A percentile compares a stretch with the other conserved stretches of the same genome.
phyloP scores from a whole-genome alignment of 2,888 invertebrate species.

The Hipparchia sbordonii region DNA sequence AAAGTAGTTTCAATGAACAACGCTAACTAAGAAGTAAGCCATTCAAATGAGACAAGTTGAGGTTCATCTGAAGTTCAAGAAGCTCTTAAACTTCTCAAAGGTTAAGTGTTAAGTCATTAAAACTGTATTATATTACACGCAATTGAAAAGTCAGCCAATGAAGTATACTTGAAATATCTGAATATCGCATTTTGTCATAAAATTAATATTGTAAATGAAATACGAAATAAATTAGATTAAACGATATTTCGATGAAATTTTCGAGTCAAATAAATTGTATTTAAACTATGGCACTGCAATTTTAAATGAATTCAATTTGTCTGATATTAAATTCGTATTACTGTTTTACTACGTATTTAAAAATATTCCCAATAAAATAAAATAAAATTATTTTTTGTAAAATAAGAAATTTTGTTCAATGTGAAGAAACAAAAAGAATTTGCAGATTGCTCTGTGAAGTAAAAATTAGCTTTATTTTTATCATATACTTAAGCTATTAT shows the following conservation, averaged over 20 bases:
- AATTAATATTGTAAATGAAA: background rate
- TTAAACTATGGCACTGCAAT: background rate
- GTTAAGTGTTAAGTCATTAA: slow-evolving; percentile 3
- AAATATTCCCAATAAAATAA: too few relatives aligned
- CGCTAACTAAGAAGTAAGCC: background rate
- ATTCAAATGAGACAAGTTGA: background rate
- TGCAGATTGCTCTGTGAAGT: too few relatives aligned
- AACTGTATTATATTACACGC: background rate
- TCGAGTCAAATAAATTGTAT: background rate
- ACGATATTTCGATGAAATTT: background rate
- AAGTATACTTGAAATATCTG: background rate
- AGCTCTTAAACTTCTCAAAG: slow-evolving; percentile 1
- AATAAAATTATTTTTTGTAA: too few relatives aligned
- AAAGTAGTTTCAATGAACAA: background rate
- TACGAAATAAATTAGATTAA: background rate
- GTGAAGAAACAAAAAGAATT: too few relatives aligned
- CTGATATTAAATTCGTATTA: too few relatives aligned
- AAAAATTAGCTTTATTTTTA: too few relatives aligned
- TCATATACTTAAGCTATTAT: too few relatives aligned
- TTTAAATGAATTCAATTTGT: background rate
- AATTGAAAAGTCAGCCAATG: background rate
- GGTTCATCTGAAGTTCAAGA: slow-evolving; percentile 12
- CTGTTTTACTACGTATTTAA: too few relatives aligned
- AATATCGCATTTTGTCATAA: background rate
- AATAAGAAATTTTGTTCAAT: too few relatives aligned